These are phyloP conservation scores for Hemistola chrysoprasaria DNA, from an alignment of 2,888 invertebrate genomes.

Conservation along the genomic window DNA sequence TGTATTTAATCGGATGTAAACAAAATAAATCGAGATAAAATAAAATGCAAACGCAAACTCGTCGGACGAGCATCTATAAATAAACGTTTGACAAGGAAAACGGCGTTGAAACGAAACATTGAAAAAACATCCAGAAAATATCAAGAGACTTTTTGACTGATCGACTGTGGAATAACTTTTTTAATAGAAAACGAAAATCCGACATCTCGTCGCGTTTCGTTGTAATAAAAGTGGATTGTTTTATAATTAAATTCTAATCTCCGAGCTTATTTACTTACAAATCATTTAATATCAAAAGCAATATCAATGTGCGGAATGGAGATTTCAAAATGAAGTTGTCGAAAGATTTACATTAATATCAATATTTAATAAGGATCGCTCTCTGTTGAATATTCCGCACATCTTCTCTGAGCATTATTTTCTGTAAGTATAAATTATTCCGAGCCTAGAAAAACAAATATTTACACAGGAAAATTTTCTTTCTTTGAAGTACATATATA, in stretches of 20 bases:
- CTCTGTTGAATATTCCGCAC: slow-evolving; percentile 2
- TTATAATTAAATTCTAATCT: slow-evolving; percentile 39
- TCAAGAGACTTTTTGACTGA: slow-evolving; percentile 53
- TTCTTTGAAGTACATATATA: no score
- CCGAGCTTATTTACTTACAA: slow-evolving; percentile 38
- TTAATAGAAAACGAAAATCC: slow-evolving; percentile 32
- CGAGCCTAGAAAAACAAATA: no score
- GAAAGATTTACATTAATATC: slow-evolving; percentile 28
- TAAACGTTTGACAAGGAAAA: slow-evolving; percentile 47
- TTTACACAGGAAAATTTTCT: no score
- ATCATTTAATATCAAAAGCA: slow-evolving; percentile 41
- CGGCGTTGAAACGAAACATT: slow-evolving; percentile 41
- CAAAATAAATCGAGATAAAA: slow-evolving; percentile 28
- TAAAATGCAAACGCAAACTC: slow-evolving; percentile 29
- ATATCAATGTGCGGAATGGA: slow-evolving; percentile 37
- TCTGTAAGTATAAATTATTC: no score
- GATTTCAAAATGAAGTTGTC: slow-evolving; percentile 26
- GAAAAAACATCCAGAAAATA: slow-evolving; percentile 38
- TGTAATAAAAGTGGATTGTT: slow-evolving; percentile 34
- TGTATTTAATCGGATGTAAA: slow-evolving; percentile 27
- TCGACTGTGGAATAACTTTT: slow-evolving; percentile 36
- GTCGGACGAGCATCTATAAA: slow-evolving; percentile 42
- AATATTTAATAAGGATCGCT: slow-evolving; percentile 13
- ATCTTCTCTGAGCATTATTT: no score
- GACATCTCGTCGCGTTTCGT: slow-evolving; percentile 11